Evolutionary conservation across 2,888 invertebrate species (phyloP), one percentile per base, ranked within the genome.

Genomic region (Platypus cylindrus): DNA sequence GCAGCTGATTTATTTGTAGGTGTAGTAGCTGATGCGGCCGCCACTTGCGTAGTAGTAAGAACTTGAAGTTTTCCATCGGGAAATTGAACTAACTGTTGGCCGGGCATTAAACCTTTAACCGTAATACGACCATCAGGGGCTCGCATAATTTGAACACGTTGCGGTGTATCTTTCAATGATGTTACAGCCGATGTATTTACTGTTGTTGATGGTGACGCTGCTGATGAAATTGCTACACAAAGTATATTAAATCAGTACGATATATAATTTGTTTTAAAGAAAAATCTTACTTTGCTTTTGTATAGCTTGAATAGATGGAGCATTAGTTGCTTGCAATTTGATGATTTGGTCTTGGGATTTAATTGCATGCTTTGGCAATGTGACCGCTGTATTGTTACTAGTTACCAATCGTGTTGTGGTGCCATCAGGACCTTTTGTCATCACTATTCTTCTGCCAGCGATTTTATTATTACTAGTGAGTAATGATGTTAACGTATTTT

Each of bases 11-110:
- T 38, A 30, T 40, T 32, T 35, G 16, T 35, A 18, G 42, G 18
- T 58, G 65, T 48, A 56, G 54, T 47, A 54, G 61, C 27, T 60
- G 60, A 51, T 34, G 66, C 59, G n/a, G 67, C 59, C 38, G 54
- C 53, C 32, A 56, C 48, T 52, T 76, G 76, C 5, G 71, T 70
- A 7, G 77, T 71, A 56, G 74, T 78, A 20, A 84, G 68, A 12
- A 93, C 78, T 55, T 93, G 91, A 15, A 93, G 64, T 57, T 89
- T 87, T 0, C 94, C 94, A 59, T 94, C 93, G 0, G 91, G 82
- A 73, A 90, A 80, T 58, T 91, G 86, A 26, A 93, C 78, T 36
- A 94, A 65, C 55, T 93, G 91, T 56, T 94, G 94, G 34, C 91
- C 93, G 28, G 90, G 85, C 60, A 87, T 71, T 5, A 94, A 67